phyloP scores from a whole-genome alignment of 2,113 vertebrate species.

The Melanotaenia duboulayi region DNA sequence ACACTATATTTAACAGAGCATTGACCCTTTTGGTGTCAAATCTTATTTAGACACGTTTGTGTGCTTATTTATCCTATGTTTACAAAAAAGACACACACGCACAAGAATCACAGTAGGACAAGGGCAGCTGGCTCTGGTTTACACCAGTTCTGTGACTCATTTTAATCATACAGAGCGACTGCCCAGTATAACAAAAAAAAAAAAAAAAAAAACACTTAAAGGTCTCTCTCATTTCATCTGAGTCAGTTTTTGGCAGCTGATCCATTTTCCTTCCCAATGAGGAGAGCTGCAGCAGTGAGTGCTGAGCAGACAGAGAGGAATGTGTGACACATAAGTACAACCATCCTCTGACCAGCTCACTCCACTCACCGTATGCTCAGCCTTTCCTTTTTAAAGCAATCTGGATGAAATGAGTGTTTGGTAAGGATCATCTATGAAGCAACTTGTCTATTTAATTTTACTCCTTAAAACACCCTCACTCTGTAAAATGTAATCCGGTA shows the following conservation, averaged over 20 bases:
- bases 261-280: slow-evolving; percentile 62
- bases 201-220: slow-evolving; percentile 33
- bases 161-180: slow-evolving; percentile 48
- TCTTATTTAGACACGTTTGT: no score
- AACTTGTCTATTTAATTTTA: neutral
- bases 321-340: slow-evolving; percentile 57
- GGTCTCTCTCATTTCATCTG: slow-evolving; percentile 68
- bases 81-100: neutral
- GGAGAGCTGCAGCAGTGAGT: slow-evolving; percentile 27
- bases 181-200: slow-evolving; percentile 12
- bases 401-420: neutral
- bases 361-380: slow-evolving; percentile 29
- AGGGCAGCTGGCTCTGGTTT: slow-evolving; percentile 54
- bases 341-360: slow-evolving; percentile 36
- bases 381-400: neutral
- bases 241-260: slow-evolving; percentile 68
- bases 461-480: neutral
- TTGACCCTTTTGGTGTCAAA: no score
- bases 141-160: slow-evolving; percentile 70
- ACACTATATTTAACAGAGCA: no score
- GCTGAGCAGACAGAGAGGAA: slow-evolving; percentile 68
- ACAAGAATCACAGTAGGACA: slow-evolving; percentile 45
- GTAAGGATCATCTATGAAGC: neutral
- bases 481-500: neutral
- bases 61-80: neutral